Evolutionary conservation across 2,888 invertebrate species (phyloP).

Genomic region (Leptinotarsa rubiginosa): DNA sequence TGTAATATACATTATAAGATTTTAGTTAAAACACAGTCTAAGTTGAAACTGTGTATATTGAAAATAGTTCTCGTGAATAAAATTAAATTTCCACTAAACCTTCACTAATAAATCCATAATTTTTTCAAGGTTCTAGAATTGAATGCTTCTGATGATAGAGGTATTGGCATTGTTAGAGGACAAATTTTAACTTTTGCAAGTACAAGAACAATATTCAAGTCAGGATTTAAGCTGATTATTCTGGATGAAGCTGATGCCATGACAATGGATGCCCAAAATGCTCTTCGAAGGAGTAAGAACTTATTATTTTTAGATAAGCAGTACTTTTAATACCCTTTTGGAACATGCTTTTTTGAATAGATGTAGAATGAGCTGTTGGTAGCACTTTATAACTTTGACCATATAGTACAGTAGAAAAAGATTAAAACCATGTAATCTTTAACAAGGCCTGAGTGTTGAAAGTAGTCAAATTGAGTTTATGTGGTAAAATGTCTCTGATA

Average conservation of each 20-base stretch:
- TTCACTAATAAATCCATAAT: neutral
- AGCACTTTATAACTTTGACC: too few relatives aligned
- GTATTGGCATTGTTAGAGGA: slow-evolving; percentile 94
- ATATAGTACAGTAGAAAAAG: too few relatives aligned
- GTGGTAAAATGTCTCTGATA: neutral
- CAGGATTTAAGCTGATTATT: slow-evolving; percentile 94
- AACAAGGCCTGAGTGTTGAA: too few relatives aligned
- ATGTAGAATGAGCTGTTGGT: too few relatives aligned
- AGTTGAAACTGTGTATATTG: too few relatives aligned
- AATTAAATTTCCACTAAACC: neutral
- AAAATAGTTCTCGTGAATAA: neutral
- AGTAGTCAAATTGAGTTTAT: too few relatives aligned
- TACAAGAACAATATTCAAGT: slow-evolving; percentile 93
- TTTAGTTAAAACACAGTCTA: too few relatives aligned
- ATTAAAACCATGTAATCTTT: too few relatives aligned
- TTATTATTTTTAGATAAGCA: neutral
- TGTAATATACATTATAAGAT: slow-evolving; percentile 5
- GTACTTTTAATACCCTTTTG: neutral
- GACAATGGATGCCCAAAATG: slow-evolving; percentile 99
- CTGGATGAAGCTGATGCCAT: slow-evolving; percentile 99
- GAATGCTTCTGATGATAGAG: slow-evolving; percentile 98
- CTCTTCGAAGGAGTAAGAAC: slow-evolving; percentile 86
- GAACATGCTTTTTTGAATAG: neutral
- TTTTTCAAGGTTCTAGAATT: slow-evolving; percentile 81
- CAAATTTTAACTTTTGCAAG: slow-evolving; percentile 97